A percentile compares a stretch with the other conserved stretches of the same genome.
phyloP scores from a whole-genome alignment of 2,888 invertebrate species.

The Drosophila kanekoi region DNA sequence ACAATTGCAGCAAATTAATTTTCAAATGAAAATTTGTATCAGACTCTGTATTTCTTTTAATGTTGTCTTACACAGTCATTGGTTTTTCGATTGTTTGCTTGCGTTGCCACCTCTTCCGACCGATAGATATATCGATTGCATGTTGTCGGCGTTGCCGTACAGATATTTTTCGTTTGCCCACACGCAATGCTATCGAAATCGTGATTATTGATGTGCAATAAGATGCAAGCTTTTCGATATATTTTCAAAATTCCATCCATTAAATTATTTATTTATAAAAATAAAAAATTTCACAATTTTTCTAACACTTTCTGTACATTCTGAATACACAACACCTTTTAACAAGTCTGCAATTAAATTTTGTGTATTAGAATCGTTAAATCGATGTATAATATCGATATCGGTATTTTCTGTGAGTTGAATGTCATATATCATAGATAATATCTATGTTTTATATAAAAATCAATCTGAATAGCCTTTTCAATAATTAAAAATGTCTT shows the following conservation, averaged over 20 bases:
- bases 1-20: background rate
- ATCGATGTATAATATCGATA: background rate
- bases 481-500: background rate
- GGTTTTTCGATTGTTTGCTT: slow-evolving; percentile 28
- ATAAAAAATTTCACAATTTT: background rate
- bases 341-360: too few relatives aligned
- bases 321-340: too few relatives aligned
- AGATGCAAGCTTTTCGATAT: background rate
- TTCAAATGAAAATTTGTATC: background rate
- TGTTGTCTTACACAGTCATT: slow-evolving; percentile 3
- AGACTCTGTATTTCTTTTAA: background rate
- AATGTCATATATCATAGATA: too few relatives aligned
- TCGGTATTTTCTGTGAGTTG: too few relatives aligned
- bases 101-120: slow-evolving; percentile 27
- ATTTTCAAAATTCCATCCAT: background rate
- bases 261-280: too few relatives aligned
- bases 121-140: slow-evolving; percentile 44
- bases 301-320: too few relatives aligned
- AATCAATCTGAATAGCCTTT: too few relatives aligned
- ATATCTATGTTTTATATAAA: too few relatives aligned
- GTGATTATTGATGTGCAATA: background rate
- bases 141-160: slow-evolving; percentile 24
- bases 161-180: background rate
- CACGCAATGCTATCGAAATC: background rate
- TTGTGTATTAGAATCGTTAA: too few relatives aligned